These are phyloP conservation scores for Pristionchus fissidentatus DNA, from an alignment of 2,888 invertebrate genomes.

Conservation along the genomic window DNA sequence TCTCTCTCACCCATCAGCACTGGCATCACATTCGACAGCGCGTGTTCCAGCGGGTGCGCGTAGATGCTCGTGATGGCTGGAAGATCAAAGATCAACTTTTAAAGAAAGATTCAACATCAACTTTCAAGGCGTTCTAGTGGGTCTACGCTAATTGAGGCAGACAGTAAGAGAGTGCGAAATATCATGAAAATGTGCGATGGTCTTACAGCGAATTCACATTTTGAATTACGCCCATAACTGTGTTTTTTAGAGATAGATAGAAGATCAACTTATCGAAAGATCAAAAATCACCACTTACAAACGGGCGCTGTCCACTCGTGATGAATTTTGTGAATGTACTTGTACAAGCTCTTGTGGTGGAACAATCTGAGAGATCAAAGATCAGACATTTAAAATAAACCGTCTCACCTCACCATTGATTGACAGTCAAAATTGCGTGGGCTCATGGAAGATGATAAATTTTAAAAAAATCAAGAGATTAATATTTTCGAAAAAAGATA, in stretches of 20 bases:
- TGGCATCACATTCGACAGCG: slow-evolving; percentile 84
- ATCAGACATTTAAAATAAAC: too few species aligned
- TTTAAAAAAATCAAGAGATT: too few species aligned
- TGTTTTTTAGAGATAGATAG: background rate
- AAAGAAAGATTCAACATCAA: too few species aligned
- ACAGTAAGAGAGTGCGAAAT: too few species aligned
- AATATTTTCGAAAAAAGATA: background rate
- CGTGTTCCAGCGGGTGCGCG: slow-evolving; percentile 66
- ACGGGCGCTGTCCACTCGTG: slow-evolving; percentile 91
- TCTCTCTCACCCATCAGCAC: slow-evolving; percentile 79
- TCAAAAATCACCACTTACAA: slow-evolving; percentile 77
- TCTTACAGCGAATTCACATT: too few species aligned
- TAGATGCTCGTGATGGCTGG: slow-evolving; percentile 65
- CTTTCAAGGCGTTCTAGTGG: background rate
- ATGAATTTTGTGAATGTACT: slow-evolving; percentile 87
- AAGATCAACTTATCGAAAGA: slow-evolving; percentile 22
- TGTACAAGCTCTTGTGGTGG: slow-evolving; percentile 85
- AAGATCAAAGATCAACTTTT: slow-evolving; percentile 31
- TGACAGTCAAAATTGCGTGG: too few species aligned
- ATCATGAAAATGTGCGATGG: too few species aligned
- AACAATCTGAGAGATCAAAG: slow-evolving; percentile 80
- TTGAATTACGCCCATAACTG: too few species aligned
- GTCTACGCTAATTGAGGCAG: too few species aligned
- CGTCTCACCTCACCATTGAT: too few species aligned
- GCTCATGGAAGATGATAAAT: too few species aligned